Evolutionary conservation across 1,140 invertebrate genomes (phyloP).

Genomic region (Oncopodura yosiiana): DNA sequence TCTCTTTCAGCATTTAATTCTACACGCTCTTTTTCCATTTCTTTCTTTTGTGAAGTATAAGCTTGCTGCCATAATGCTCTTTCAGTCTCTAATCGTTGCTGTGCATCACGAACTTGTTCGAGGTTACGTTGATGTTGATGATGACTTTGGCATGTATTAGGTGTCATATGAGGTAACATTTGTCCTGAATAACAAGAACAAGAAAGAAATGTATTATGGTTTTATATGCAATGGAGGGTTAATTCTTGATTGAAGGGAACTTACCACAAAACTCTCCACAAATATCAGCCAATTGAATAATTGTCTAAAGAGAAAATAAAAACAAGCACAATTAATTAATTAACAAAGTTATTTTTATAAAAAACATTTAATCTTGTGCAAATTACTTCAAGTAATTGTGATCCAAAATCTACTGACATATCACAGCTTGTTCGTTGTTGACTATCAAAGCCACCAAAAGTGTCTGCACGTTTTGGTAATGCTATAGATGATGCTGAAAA

Average conservation of each 20-base stretch:
- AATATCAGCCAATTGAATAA: constrained; percentile 30
- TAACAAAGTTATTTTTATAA: not conserved
- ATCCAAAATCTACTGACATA: not conserved
- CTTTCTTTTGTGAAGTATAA: constrained; percentile 24
- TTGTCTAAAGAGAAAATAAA: constrained; percentile 15
- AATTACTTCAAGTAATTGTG: not conserved
- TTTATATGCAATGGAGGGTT: too few species aligned
- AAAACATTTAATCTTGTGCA: not conserved
- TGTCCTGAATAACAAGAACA: too few species aligned
- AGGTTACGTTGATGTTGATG: constrained; percentile 27
- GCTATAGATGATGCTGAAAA: constrained; percentile 72
- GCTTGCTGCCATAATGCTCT: constrained; percentile 30
- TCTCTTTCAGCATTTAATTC: constrained; percentile 19
- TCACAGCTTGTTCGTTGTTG: constrained; percentile 36
- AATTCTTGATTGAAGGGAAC: too few species aligned
- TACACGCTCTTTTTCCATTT: constrained; percentile 15
- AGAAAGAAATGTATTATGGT: too few species aligned
- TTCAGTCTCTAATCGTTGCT: constrained; percentile 30
- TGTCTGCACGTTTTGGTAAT: constrained; percentile 80
- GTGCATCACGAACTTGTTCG: constrained; percentile 33
- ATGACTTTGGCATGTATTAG: constrained; percentile 24
- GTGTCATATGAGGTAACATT: constrained; percentile 31
- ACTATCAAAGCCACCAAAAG: constrained; percentile 83
- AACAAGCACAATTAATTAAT: constrained; percentile 1
- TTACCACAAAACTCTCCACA: constrained; percentile 35